A percentile compares a stretch with the other conserved stretches of the same genome.
Conservation (phyloP, 1,140 invertebrate genomes). For the Plodia interpunctella region DNA sequence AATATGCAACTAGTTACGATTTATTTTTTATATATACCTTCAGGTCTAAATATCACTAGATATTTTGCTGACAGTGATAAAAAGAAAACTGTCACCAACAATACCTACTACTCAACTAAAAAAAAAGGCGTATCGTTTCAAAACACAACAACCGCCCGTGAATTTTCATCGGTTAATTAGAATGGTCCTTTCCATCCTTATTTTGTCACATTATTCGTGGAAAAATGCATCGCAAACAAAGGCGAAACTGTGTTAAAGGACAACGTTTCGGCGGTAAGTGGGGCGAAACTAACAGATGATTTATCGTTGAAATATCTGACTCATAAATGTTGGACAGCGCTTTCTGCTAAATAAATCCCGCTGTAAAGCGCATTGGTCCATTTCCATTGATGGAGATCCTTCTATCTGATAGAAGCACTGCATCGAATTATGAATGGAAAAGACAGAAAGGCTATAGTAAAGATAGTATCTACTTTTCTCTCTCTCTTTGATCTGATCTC, state of each 20-base stretch:
- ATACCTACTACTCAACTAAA: no score
- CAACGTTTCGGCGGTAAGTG: conserved; percentile 11
- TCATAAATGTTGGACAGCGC: background rate
- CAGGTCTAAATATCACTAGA: no score
- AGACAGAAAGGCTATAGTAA: no score
- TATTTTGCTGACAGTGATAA: no score
- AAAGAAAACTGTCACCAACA: no score
- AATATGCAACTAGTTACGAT: no score
- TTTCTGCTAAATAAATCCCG: conserved; percentile 7
- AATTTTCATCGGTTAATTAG: conserved; percentile 49
- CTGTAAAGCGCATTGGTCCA: background rate
- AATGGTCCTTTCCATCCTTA: conserved; percentile 46
- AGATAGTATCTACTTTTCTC: no score
- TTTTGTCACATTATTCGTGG: conserved; percentile 60
- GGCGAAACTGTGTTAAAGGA: conserved; percentile 43
- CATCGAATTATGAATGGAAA: no score
- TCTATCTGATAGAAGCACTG: no score
- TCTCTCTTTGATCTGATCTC: no score
- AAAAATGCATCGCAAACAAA: conserved; percentile 58
- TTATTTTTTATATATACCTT: no score
- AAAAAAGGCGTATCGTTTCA: conserved; percentile 11
- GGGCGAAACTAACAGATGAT: conserved; percentile 5
- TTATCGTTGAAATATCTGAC: conserved; percentile 2
- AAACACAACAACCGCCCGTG: conserved; percentile 24
- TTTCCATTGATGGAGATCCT: background rate